A percentile compares a stretch with the other conserved stretches of the same genome.
These are phyloP conservation scores for Liopterus haemorrhoidalis DNA, from an alignment of 2,888 invertebrate species.

Conservation along the genomic window DNA sequence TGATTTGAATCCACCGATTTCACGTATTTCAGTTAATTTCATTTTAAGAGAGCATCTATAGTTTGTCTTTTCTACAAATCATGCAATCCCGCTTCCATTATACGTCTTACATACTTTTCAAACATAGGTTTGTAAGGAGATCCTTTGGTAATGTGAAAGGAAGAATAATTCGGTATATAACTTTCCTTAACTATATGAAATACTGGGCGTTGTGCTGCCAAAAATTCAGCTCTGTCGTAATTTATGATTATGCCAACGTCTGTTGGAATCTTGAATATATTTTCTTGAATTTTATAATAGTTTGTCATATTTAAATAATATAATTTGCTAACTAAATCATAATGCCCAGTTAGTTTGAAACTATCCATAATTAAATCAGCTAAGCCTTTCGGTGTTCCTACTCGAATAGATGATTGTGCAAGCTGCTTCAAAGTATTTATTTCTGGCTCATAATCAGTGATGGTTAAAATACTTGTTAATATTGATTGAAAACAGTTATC, in stretches of 20 bases:
- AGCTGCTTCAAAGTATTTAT: too few species aligned
- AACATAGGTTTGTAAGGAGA: slow-evolving; percentile 12
- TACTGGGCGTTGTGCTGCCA: not conserved
- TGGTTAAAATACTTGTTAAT: too few species aligned
- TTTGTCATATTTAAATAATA: not conserved
- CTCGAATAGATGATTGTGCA: too few species aligned
- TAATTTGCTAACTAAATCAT: slow-evolving; percentile 7
- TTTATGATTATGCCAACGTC: not conserved
- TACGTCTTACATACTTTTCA: slow-evolving; percentile 8
- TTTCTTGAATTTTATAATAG: too few species aligned
- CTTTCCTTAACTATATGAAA: slow-evolving; percentile 6
- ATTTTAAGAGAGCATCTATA: too few species aligned
- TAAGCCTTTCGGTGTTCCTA: too few species aligned
- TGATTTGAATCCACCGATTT: too few species aligned
- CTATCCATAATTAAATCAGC: slow-evolving; percentile 11
- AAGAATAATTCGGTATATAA: slow-evolving; percentile 4
- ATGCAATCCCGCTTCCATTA: slow-evolving; percentile 11
- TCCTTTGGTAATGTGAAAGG: slow-evolving; percentile 11
- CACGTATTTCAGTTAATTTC: too few species aligned
- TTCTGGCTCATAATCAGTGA: too few species aligned
- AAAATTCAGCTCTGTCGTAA: slow-evolving; percentile 7
- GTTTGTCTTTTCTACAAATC: slow-evolving; percentile 1
- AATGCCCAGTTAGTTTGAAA: slow-evolving; percentile 14
- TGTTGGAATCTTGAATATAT: not conserved
- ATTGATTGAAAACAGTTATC: too few species aligned